Evolutionary conservation across 2,888 invertebrate genomes (phyloP).

Genomic region (Dasypogon diadema): DNA sequence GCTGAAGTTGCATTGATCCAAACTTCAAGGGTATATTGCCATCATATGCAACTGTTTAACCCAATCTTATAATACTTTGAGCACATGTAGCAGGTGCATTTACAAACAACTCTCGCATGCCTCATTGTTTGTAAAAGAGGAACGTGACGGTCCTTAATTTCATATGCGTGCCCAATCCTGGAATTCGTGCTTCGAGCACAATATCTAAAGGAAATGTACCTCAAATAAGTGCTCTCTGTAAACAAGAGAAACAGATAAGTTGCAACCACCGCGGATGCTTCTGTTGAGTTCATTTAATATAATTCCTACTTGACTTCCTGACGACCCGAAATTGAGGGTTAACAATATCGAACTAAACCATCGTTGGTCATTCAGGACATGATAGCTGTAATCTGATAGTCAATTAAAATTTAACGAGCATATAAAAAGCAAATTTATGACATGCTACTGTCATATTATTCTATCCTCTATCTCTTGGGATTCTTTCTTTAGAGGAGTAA

Average conservation of each 20-base stretch:
- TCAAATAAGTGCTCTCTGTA: not conserved
- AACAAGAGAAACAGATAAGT: conserved; percentile 25
- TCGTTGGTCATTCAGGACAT: not conserved
- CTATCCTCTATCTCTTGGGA: conserved; percentile 5
- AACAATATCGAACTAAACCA: conserved; percentile 28
- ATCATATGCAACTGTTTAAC: conserved; percentile 7
- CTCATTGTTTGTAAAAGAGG: conserved; percentile 25
- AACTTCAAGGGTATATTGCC: no score
- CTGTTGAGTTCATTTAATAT: not conserved
- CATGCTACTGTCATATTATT: not conserved
- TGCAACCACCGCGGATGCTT: not conserved
- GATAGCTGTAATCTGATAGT: conserved; percentile 34
- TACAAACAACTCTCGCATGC: conserved; percentile 28
- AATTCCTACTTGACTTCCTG: conserved; percentile 12
- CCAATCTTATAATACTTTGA: conserved; percentile 2
- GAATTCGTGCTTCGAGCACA: conserved; percentile 22
- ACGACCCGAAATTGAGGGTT: conserved; percentile 35
- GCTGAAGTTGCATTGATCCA: no score
- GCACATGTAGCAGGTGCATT: conserved; percentile 42
- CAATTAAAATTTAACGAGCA: conserved; percentile 49
- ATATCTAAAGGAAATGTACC: conserved; percentile 22
- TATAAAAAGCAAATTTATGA: conserved; percentile 25
- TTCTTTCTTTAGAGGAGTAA: no score
- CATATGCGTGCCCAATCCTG: conserved; percentile 37
- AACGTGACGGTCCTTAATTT: conserved; percentile 39